These are phyloP conservation scores for Ceraclea dissimilis DNA, from an alignment of 2,888 invertebrate species.

Conservation along the genomic window DNA sequence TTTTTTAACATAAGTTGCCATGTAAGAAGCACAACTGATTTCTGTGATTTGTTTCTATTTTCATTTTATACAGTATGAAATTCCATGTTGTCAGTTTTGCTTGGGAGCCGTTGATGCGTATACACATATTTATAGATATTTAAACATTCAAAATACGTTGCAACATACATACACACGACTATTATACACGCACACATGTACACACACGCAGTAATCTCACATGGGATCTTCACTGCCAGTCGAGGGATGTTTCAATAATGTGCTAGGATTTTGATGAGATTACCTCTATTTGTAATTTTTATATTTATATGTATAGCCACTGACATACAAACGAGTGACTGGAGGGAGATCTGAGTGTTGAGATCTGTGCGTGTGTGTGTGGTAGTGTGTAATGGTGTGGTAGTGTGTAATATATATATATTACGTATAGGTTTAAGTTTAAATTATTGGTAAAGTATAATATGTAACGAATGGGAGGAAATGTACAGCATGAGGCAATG, in stretches of 20 bases:
- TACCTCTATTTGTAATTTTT: conserved; percentile 1
- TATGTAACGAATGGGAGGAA: neutral
- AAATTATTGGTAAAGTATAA: neutral
- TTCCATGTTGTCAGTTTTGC: neutral
- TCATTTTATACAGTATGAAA: no score
- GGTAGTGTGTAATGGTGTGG: no score
- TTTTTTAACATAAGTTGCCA: no score
- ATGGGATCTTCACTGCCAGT: neutral
- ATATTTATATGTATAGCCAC: neutral
- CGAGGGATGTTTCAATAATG: neutral
- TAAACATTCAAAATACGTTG: conserved; percentile 21
- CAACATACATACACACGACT: conserved; percentile 21
- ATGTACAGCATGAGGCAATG: neutral
- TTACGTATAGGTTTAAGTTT: neutral
- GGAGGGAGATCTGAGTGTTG: neutral
- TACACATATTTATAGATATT: conserved; percentile 13
- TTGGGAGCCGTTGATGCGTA: conserved; percentile 25
- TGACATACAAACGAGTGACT: neutral
- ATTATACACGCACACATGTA: conserved; percentile 1
- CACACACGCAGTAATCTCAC: neutral
- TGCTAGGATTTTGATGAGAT: neutral
- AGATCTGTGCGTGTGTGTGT: neutral
- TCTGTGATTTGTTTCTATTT: conserved; percentile 14
- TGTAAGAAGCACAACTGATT: conserved; percentile 17
- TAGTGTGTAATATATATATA: no score